Evolutionary conservation across 2,888 invertebrate species (phyloP), one percentile per base, ranked within the genome.

Genomic region (Dolichomitus sp.): DNA sequence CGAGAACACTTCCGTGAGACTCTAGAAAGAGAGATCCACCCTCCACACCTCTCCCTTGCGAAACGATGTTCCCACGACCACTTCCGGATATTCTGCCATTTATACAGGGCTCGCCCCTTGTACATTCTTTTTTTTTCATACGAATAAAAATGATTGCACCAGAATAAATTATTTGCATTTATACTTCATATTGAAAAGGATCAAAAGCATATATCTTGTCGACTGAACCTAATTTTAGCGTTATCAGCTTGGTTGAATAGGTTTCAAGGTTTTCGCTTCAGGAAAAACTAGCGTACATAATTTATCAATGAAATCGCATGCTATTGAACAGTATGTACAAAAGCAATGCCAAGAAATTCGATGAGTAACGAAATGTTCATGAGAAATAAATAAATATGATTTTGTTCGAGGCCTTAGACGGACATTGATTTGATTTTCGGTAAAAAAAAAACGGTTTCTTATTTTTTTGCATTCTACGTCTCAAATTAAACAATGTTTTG

Each of bases 1-100:
- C 68, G 83, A 78, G 76, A 80, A 76, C 80, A 83, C 80, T 83
- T 83, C 68, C 80, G 40, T 63, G 69, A 75, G 69, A 50, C 78
- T 76, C 52, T 76, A 50, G 61, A 77, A 80, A 69, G 75, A 61
- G 70, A 63, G 54, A 74, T 76, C 48, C 54, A 73, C 40, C 59
- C 79, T 59, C 78, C 65, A 45, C 61, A 42, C 54, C 45, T 40
- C 17, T 52, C 48, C 52, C 66, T 76, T 48, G 42, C 61, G 37
- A 73, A 83, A 80, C 68, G 68, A 80, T 83, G 73, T 80, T 83
- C 72, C 33, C 68, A 48, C 72, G 68, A 76, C 72, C 61, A 80
- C 82, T 79, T 83, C 59, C 79, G 82, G 65, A 45, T 73, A 61
- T 83, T 72, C 48, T 19, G 40, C 65, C 61, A 54, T 72, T 76